phyloP scores from a whole-genome alignment of 2,113 vertebrate genomes.

The Orcinus orca region DNA sequence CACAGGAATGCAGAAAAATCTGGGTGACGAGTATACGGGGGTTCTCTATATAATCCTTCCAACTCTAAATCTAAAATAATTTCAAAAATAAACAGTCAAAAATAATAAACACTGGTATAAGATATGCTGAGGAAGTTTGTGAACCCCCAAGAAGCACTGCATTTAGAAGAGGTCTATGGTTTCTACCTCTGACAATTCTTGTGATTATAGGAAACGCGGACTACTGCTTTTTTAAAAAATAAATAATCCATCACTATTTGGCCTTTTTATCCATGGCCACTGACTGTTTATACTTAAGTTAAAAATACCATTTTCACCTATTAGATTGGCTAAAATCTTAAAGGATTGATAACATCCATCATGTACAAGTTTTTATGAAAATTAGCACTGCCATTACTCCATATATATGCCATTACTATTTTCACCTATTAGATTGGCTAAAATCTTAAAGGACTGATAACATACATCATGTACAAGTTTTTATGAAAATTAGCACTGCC shows the following conservation, averaged over 20 bases:
- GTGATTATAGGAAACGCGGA: not conserved
- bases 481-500: slow-evolving; percentile 4
- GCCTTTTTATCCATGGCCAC: not conserved
- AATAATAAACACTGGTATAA: not conserved
- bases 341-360: not conserved
- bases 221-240: not conserved
- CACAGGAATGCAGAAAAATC: not conserved
- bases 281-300: not conserved
- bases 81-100: not conserved
- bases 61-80: not conserved
- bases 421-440: slow-evolving; percentile 54
- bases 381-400: not conserved
- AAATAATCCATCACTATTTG: not conserved
- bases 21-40: not conserved
- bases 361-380: not conserved
- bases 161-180: not conserved
- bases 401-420: not conserved
- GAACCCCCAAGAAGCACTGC: not conserved
- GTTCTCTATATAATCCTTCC: not conserved
- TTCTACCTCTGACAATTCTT: not conserved
- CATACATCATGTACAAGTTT: not conserved
- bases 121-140: not conserved
- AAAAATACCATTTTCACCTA: slow-evolving; percentile 48
- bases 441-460: not conserved
- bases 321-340: slow-evolving; percentile 12